phyloP scores from a whole-genome alignment of 2,113 vertebrate species.

The Sander lucioperca region DNA sequence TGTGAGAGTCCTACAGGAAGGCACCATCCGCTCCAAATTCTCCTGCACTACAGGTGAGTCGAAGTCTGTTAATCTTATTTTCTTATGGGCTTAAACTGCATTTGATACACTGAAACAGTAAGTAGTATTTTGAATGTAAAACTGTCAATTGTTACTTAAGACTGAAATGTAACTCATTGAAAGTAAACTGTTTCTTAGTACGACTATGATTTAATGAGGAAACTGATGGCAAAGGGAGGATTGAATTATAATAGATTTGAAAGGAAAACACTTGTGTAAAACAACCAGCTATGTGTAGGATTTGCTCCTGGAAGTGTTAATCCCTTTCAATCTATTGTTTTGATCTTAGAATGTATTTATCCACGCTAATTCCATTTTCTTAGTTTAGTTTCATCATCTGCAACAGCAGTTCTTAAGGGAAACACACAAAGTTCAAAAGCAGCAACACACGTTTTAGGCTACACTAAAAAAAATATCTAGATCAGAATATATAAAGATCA shows the following conservation, averaged over 20 bases:
- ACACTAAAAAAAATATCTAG: too few species aligned
- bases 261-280: background rate
- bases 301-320: background rate
- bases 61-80: background rate
- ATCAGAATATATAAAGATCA: too few species aligned
- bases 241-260: background rate
- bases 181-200: background rate
- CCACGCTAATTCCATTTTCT: background rate
- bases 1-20: background rate
- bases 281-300: background rate
- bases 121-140: background rate
- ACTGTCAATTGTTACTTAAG: background rate
- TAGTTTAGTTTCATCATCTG: background rate
- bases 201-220: background rate
- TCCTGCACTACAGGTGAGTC: slow-evolving; percentile 74
- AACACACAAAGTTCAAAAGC: background rate
- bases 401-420: background rate
- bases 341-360: background rate
- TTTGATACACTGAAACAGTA: background rate
- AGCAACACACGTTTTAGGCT: background rate
- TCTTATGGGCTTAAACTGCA: background rate
- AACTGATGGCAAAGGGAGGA: background rate
- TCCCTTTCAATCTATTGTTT: background rate
- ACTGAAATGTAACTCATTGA: background rate
- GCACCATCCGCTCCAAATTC: slow-evolving; percentile 68